Conservation (phyloP, 1,140 invertebrate genomes). For the Triops longicaudatus region DNA sequence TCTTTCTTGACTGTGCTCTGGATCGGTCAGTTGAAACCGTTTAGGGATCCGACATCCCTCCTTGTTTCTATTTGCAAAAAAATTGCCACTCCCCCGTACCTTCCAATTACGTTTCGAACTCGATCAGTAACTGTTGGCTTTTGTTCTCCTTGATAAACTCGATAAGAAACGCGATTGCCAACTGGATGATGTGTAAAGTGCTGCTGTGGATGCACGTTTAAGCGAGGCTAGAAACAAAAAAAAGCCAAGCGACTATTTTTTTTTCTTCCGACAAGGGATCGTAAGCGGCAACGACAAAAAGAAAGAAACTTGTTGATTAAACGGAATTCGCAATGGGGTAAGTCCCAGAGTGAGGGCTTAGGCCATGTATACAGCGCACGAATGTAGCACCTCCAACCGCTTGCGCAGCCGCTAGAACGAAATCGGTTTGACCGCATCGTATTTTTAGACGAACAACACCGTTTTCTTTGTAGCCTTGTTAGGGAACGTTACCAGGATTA, state of each 20-base stretch:
- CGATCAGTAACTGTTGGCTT: not conserved
- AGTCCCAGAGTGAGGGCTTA: not conserved
- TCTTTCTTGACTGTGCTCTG: constrained; percentile 7
- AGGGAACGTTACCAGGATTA: not conserved
- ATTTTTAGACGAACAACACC: not conserved
- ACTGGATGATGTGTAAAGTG: constrained; percentile 3
- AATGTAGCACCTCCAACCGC: not conserved
- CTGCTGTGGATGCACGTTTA: not conserved
- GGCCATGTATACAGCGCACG: not conserved
- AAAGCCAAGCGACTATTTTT: not conserved
- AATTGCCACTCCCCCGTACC: not conserved
- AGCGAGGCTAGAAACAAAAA: not conserved
- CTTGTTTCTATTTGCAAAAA: not conserved
- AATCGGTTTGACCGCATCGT: not conserved
- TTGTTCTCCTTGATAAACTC: no score
- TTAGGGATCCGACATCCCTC: not conserved
- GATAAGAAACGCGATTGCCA: not conserved
- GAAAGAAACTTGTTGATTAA: constrained; percentile 5
- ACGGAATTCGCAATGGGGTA: constrained; percentile 11
- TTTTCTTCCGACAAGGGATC: not conserved
- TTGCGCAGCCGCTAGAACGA: not conserved
- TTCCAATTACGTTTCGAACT: not conserved
- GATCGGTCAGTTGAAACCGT: not conserved
- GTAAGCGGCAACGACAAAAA: not conserved
- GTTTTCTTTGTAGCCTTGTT: not conserved